phyloP scores from a whole-genome alignment of 2,888 invertebrate genomes.

The Spodoptera picta region DNA sequence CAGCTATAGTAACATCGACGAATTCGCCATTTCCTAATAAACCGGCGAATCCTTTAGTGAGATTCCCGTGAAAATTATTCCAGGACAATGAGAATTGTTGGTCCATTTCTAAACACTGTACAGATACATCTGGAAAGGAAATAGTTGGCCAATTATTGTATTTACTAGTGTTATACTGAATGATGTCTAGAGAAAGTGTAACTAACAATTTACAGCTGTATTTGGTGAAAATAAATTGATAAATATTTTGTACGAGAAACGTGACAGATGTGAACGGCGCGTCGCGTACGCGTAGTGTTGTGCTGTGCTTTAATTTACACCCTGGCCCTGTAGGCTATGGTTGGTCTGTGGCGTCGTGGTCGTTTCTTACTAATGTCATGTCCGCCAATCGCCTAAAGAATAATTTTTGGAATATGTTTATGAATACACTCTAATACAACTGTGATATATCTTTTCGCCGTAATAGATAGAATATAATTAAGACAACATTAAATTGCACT shows the following conservation, averaged over 20 bases:
- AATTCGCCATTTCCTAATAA: slow-evolving; percentile 89
- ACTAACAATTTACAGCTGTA: slow-evolving; percentile 57
- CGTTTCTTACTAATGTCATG: too few species aligned
- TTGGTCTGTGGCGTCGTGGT: too few species aligned
- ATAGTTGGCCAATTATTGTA: slow-evolving; percentile 16
- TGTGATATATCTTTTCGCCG: too few species aligned
- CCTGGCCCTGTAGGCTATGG: neutral
- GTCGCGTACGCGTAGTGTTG: slow-evolving; percentile 61
- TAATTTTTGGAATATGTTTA: too few species aligned
- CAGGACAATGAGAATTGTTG: slow-evolving; percentile 92
- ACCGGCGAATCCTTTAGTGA: slow-evolving; percentile 90
- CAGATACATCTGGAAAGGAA: slow-evolving; percentile 69
- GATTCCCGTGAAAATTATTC: slow-evolving; percentile 92
- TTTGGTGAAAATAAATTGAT: slow-evolving; percentile 54
- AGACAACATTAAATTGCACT: too few species aligned
- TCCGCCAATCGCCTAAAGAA: too few species aligned
- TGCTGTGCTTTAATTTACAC: neutral
- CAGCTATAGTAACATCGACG: slow-evolving; percentile 90
- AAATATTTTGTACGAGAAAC: slow-evolving; percentile 65
- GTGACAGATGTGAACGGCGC: slow-evolving; percentile 68
- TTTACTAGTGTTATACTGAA: slow-evolving; percentile 3
- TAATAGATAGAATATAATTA: too few species aligned
- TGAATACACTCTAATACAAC: too few species aligned
- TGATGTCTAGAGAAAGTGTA: slow-evolving; percentile 8
- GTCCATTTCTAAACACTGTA: slow-evolving; percentile 85